Evolutionary conservation across 2,888 invertebrate species (phyloP), one percentile per base, ranked within the genome.

Genomic region (Helicoverpa assulta): DNA sequence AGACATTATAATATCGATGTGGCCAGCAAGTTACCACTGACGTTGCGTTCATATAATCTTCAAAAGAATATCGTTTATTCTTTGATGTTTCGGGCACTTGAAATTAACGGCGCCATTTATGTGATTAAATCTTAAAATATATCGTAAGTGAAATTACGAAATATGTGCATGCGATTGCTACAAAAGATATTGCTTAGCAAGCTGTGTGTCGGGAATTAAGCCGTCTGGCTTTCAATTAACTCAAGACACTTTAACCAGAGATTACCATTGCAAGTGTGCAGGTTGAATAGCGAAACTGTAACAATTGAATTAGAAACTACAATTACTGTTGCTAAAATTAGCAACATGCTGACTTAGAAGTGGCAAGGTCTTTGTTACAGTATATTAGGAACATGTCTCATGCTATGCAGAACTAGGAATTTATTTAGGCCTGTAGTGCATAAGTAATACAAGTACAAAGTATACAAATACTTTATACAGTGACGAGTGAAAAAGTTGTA

Each of bases 161-260:
- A 53, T 47, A 52, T 55, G 57, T n/a, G 19, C 40, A 71, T 67
- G 57, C 14, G 47, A 81, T 70, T 51, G 26, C 26, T 26, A 3
- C 26, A 26, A 26, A 26, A 26, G 26, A 26, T 26, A 26, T 26
- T 26, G 60, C 67, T 73, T 61, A 80, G 85, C 85, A 86, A 88
- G 89, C 80, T 85, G 80, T 71, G 76, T 76, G 80, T 86, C 74
- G 67, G 74, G 78, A 88, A 90, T 92, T 89, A 89, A 91, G 82
- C 85, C 86, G 94, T 94, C 95, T 94, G 92, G 88, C 79, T 83
- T 78, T 88, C 88, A 91, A 93, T 93, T 91, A 90, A 88, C 81
- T 78, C 87, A 89, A 87, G 86, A 86, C 88, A 82, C 83, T 81
- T 79, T 81, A 85, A 73, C 78, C 82, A 85, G 74, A 85, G 81